Conservation (phyloP, 2,888 invertebrate genomes). For the Pimpla rufipes region DNA sequence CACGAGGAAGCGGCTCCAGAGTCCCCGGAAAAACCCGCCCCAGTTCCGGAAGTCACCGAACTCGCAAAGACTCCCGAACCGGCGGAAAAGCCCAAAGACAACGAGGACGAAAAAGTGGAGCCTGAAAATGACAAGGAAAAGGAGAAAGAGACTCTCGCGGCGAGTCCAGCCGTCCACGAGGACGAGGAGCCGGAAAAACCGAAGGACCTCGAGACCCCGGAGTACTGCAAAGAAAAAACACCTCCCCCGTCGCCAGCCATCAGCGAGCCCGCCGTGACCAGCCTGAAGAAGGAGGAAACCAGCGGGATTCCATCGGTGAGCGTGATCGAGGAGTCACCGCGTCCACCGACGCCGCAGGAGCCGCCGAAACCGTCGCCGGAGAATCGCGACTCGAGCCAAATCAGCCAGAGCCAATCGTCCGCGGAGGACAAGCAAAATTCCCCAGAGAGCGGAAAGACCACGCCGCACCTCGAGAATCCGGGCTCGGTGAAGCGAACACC, state of each 20-base stretch:
- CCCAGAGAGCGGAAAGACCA: constrained; percentile 85
- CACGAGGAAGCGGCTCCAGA: constrained; percentile 60
- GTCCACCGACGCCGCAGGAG: constrained; percentile 76
- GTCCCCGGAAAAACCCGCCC: constrained; percentile 62
- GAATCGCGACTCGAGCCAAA: constrained; percentile 71
- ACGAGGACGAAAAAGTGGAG: constrained; percentile 52
- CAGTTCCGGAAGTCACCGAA: constrained; percentile 58
- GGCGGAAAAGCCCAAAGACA: constrained; percentile 85
- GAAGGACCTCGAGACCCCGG: constrained; percentile 60
- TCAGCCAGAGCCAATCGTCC: constrained; percentile 74
- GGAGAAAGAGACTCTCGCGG: constrained; percentile 22
- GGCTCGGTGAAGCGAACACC: constrained; percentile 86
- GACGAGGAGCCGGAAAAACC: constrained; percentile 35
- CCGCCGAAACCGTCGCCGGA: constrained; percentile 51
- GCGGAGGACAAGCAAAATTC: constrained; percentile 82
- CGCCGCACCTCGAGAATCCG: constrained; percentile 84
- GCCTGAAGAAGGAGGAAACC: constrained; percentile 19
- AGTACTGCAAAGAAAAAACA: constrained; percentile 55
- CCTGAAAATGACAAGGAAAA: not conserved
- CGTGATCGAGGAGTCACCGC: constrained; percentile 60
- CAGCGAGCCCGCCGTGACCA: constrained; percentile 15
- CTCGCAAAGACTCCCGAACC: constrained; percentile 66
- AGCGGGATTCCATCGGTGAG: constrained; percentile 43
- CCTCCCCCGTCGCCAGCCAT: constrained; percentile 66
- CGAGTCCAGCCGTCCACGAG: constrained; percentile 18